Percentiles rank a stretch among this genome's conserved stretches.
Evolutionary conservation across 2,797 vertebrate genomes (phyloP).

Genomic region (Onychomys torridus): DNA sequence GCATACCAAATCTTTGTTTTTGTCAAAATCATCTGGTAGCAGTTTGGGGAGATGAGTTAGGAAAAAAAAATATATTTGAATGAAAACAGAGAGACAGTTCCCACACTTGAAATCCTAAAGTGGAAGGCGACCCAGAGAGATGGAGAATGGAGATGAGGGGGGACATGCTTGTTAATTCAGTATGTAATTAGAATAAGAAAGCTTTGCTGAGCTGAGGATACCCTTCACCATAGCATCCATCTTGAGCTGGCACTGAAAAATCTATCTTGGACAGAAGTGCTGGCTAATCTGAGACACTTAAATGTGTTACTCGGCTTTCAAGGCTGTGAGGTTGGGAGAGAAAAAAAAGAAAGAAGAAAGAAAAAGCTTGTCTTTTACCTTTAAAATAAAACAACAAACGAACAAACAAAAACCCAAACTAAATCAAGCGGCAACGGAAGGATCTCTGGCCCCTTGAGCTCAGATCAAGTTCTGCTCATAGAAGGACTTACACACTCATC

Average conservation of each 20-base stretch:
- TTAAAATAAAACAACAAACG: background rate
- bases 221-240: conserved; percentile 9
- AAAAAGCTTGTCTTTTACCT: background rate
- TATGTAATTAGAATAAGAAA: conserved; percentile 34
- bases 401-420: background rate
- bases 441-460: background rate
- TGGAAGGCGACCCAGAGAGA: background rate
- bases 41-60: conserved; percentile 42
- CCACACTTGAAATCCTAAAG: background rate
- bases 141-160: background rate
- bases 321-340: conserved; percentile 17
- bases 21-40: conserved; percentile 52
- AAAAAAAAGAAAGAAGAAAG: background rate
- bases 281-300: conserved; percentile 19
- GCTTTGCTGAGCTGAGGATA: background rate
- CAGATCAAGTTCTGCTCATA: conserved; percentile 30
- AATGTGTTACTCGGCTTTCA: conserved; percentile 56
- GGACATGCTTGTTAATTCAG: background rate
- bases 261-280: conserved; percentile 13
- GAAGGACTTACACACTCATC: conserved; percentile 17
- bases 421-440: conserved; percentile 7
- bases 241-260: conserved; percentile 47
- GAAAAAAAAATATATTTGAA: background rate
- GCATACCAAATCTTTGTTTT: conserved; percentile 65
- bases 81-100: background rate